These are phyloP conservation scores for Amphiduros pacificus DNA, from an alignment of 2,888 invertebrate species.

Conservation along the genomic window DNA sequence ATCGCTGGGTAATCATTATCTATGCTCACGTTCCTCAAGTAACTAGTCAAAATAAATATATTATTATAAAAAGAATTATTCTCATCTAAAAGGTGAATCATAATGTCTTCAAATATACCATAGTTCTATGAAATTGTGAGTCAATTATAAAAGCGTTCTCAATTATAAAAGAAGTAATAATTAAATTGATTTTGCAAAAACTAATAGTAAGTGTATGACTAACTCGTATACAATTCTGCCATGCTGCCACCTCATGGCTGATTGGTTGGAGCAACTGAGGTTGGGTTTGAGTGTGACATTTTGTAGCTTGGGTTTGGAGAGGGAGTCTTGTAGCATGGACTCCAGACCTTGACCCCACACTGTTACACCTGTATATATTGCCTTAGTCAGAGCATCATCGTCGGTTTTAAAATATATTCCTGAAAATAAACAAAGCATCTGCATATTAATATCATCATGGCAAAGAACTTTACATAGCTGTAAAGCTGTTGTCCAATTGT, in stretches of 20 bases:
- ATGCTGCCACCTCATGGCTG: slow-evolving; percentile 6
- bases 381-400: not conserved
- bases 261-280: not conserved
- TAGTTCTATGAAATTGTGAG: too few species aligned
- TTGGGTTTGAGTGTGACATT: slow-evolving; percentile 11
- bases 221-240: slow-evolving; percentile 17
- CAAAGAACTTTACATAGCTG: too few species aligned
- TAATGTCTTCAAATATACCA: too few species aligned
- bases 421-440: too few species aligned
- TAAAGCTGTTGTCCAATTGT: too few species aligned
- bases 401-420: slow-evolving; percentile 14
- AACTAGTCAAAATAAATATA: too few species aligned
- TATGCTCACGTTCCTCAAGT: slow-evolving; percentile 11
- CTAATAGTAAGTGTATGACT: not conserved
- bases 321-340: not conserved
- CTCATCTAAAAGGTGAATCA: too few species aligned
- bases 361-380: slow-evolving; percentile 6
- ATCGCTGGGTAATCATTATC: slow-evolving; percentile 1
- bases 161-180: too few species aligned
- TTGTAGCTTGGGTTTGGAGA: not conserved
- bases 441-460: too few species aligned
- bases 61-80: too few species aligned
- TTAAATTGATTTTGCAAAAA: too few species aligned
- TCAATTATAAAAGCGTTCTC: too few species aligned
- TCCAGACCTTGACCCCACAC: slow-evolving; percentile 21